phyloP scores from a whole-genome alignment of 1,140 invertebrate species.

The Alviniconcha marisindica region DNA sequence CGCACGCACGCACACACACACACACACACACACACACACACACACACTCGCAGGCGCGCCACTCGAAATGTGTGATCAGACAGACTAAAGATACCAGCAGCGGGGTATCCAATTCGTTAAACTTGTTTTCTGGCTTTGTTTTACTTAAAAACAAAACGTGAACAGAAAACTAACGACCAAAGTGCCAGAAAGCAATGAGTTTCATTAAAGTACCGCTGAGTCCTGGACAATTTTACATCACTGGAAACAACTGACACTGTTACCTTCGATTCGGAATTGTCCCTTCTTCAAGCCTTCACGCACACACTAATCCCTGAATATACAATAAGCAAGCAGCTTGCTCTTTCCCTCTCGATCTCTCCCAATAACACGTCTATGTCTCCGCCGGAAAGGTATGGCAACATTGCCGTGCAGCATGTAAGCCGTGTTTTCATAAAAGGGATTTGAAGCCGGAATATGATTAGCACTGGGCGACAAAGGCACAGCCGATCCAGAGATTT shows the following conservation, averaged over 20 bases:
- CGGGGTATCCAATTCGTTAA: neutral
- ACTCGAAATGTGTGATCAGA: neutral
- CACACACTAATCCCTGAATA: too few species aligned
- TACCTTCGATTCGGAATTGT: neutral
- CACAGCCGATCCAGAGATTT: too few species aligned
- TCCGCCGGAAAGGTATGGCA: too few species aligned
- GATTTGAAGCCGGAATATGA: too few species aligned
- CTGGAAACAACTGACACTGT: too few species aligned
- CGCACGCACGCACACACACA: constrained; percentile 10
- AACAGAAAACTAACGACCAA: neutral
- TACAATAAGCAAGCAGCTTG: too few species aligned
- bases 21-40: constrained; percentile 16
- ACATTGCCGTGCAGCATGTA: too few species aligned
- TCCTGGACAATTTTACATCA: neutral
- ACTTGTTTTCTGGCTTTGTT: too few species aligned
- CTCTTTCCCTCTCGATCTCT: too few species aligned
- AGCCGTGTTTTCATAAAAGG: too few species aligned
- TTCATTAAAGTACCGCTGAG: neutral
- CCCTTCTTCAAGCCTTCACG: neutral
- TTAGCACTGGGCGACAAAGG: too few species aligned
- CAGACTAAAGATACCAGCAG: neutral
- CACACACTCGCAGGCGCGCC: neutral
- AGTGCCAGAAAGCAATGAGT: neutral
- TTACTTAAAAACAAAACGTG: neutral
- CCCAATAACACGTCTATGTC: too few species aligned